Evolutionary conservation across 1,140 invertebrate genomes (phyloP).

Genomic region (Tribolium madens): DNA sequence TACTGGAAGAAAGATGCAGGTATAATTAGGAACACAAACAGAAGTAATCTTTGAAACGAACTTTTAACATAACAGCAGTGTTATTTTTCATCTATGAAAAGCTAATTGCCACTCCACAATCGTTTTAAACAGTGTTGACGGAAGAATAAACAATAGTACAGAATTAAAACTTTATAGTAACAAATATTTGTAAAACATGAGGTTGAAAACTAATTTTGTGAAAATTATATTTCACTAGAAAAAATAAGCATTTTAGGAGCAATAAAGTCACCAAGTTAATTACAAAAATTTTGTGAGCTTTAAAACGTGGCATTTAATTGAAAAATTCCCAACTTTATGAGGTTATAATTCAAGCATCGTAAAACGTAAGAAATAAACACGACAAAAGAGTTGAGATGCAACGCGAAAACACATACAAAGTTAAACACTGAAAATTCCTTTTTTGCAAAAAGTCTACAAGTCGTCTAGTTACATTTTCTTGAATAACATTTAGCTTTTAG

Average conservation of each 20-base stretch:
- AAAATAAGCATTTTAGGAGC: not conserved
- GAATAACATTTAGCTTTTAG: not conserved
- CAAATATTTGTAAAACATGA: not conserved
- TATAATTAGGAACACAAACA: slow-evolving; percentile 20
- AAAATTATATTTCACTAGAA: not conserved
- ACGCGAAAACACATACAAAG: not conserved
- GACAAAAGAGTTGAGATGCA: not conserved
- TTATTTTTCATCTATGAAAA: slow-evolving; percentile 22
- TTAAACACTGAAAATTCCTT: not conserved
- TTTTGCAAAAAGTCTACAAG: not conserved
- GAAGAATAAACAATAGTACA: not conserved
- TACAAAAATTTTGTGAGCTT: not conserved
- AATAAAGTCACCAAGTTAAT: not conserved
- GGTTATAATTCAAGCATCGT: not conserved
- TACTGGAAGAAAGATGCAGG: not conserved
- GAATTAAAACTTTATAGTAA: not conserved
- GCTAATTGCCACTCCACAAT: slow-evolving; percentile 9
- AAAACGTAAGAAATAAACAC: slow-evolving; percentile 1
- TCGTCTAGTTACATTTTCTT: not conserved
- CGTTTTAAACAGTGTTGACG: not conserved
- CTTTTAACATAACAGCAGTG: not conserved
- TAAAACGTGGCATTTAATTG: not conserved
- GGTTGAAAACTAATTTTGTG: too few relatives aligned
- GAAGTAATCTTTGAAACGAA: not conserved
- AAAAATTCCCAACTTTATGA: not conserved